These are phyloP conservation scores for Nysson spinosus DNA, from an alignment of 2,888 invertebrate species.

Conservation along the genomic window DNA sequence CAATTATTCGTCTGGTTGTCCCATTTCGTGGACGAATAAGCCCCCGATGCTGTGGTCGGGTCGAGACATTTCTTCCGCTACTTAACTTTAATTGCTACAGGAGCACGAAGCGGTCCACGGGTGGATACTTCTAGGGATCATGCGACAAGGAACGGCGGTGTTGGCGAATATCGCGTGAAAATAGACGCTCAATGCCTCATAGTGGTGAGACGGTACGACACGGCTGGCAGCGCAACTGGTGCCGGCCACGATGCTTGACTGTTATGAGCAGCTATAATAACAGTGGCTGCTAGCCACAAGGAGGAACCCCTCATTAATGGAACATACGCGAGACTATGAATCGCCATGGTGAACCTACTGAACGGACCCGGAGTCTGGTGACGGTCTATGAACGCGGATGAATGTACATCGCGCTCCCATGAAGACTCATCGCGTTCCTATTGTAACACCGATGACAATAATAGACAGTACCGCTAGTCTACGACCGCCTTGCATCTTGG, in stretches of 20 bases:
- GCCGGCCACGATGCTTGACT: conserved; percentile 50
- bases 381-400: conserved; percentile 53
- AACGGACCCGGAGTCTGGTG: conserved; percentile 41
- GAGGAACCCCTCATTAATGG: conserved; percentile 72
- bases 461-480: conserved; percentile 58
- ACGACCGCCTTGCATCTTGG: conserved; percentile 47
- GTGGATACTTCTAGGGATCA: conserved; percentile 46
- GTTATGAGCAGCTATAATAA: conserved; percentile 76
- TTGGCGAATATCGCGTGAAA: conserved; percentile 67
- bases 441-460: conserved; percentile 59
- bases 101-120: conserved; percentile 16
- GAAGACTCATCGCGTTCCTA: conserved; percentile 53
- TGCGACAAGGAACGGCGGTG: conserved; percentile 65
- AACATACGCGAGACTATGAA: conserved; percentile 72
- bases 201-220: conserved; percentile 58
- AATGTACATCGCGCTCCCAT: conserved; percentile 47
- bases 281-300: conserved; percentile 60
- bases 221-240: conserved; percentile 60
- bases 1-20: conserved; percentile 1
- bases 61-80: conserved; percentile 22
- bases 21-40: conserved; percentile 9
- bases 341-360: conserved; percentile 65
- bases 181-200: conserved; percentile 70
- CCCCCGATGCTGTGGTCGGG: not conserved
- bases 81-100: conserved; percentile 43